Percentiles rank a stretch among this genome's conserved stretches.
Evolutionary conservation across 2,797 vertebrate genomes (phyloP).

Genomic region (Chrysocyon brachyurus): DNA sequence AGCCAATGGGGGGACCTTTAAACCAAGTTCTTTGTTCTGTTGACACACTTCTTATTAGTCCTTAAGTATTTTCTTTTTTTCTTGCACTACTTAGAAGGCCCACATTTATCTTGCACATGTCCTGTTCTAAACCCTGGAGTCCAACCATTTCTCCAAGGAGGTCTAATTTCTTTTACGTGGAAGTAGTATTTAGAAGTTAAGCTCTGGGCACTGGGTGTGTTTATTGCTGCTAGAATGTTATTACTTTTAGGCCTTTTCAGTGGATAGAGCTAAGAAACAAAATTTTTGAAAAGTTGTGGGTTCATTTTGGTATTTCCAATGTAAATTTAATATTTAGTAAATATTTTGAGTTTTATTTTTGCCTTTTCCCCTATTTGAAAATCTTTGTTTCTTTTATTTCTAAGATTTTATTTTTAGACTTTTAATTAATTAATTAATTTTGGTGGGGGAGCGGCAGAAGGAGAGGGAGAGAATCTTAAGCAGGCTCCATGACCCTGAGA

Average conservation of each 20-base stretch:
- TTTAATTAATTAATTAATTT: background rate
- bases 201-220: background rate
- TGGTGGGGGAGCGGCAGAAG: background rate
- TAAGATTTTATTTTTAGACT: background rate
- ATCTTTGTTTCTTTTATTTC: background rate
- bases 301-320: conserved; percentile 16
- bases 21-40: background rate
- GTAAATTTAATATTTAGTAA: background rate
- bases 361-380: conserved; percentile 2
- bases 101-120: background rate
- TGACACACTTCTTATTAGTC: background rate
- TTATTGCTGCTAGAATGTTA: conserved; percentile 5
- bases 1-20: background rate
- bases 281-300: background rate
- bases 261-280: background rate
- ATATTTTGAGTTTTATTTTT: background rate
- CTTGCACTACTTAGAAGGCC: background rate
- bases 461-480: background rate
- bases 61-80: conserved; percentile 26
- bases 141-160: background rate
- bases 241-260: background rate
- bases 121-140: background rate
- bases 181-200: conserved; percentile 26
- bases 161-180: background rate
- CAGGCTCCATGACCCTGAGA: background rate